phyloP scores from a whole-genome alignment of 2,797 vertebrate genomes.

The Buphagus erythrorhynchus region DNA sequence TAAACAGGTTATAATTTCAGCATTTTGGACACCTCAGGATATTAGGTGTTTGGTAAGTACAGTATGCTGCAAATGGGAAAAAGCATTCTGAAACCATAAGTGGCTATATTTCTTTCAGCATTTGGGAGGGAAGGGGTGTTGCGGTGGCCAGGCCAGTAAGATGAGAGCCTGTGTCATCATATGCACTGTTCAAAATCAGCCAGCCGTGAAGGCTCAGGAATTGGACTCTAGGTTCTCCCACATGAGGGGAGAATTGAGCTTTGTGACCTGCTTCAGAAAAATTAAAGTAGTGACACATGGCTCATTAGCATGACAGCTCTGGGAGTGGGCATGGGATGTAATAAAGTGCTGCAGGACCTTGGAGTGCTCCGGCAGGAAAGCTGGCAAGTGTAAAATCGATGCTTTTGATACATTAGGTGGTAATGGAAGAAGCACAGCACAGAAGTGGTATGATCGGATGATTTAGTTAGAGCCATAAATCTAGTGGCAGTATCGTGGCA shows the following conservation, averaged over 20 bases:
- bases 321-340: conserved; percentile 14
- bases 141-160: background rate
- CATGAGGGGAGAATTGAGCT: conserved; percentile 30
- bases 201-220: conserved; percentile 21
- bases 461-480: conserved; percentile 56
- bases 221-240: conserved; percentile 40
- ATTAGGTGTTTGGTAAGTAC: background rate
- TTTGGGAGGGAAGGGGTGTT: background rate
- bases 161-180: background rate
- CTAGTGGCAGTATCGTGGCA: background rate
- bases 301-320: conserved; percentile 65
- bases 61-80: background rate
- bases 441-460: conserved; percentile 43
- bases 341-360: conserved; percentile 53
- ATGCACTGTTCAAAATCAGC: conserved; percentile 28
- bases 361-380: background rate
- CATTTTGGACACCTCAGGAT: background rate
- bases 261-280: conserved; percentile 37
- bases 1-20: conserved; percentile 11
- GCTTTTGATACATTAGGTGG: conserved; percentile 61
- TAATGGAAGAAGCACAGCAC: conserved; percentile 56
- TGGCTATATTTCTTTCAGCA: background rate
- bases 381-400: conserved; percentile 53
- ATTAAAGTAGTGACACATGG: conserved; percentile 4
- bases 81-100: background rate